Evolutionary conservation across 2,797 vertebrate species (phyloP).

Genomic region (Microctenopoma steveboyesi): DNA sequence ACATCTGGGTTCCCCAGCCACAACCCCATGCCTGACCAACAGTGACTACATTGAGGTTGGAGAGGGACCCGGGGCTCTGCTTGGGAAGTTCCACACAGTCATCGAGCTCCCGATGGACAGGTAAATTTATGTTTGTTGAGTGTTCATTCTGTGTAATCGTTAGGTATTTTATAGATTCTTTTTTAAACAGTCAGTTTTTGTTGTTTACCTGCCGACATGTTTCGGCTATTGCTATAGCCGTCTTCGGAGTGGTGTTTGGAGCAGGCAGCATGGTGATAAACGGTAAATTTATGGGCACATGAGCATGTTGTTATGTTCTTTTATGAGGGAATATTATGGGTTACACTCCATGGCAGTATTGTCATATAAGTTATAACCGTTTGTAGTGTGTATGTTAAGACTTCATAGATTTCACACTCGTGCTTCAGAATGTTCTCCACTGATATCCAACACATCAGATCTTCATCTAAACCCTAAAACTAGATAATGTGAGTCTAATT

Average conservation of each 20-base stretch:
- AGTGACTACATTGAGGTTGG: constrained; percentile 98
- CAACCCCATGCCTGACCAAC: constrained; percentile 82
- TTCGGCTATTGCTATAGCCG: too few species aligned
- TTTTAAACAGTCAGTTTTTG: too few species aligned
- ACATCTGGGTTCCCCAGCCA: constrained; percentile 90
- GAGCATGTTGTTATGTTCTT: neutral
- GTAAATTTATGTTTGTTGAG: constrained; percentile 66
- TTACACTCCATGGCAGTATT: neutral
- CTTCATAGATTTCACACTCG: neutral
- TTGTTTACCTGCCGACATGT: too few species aligned
- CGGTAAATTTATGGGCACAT: too few species aligned
- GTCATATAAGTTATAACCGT: neutral
- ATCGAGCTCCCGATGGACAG: constrained; percentile 95
- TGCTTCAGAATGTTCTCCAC: too few species aligned
- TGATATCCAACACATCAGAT: too few species aligned
- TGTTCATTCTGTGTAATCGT: too few species aligned
- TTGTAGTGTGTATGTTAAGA: neutral
- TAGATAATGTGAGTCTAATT: too few species aligned
- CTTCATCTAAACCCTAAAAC: too few species aligned
- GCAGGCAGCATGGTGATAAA: too few species aligned
- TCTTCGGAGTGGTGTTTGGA: too few species aligned
- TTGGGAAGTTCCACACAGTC: constrained; percentile 95
- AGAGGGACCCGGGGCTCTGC: constrained; percentile 93
- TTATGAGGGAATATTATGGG: neutral
- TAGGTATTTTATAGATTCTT: too few species aligned